These are phyloP conservation scores for Myrmecophaga tridactyla DNA, from an alignment of 2,113 vertebrate species.

Conservation along the genomic window DNA sequence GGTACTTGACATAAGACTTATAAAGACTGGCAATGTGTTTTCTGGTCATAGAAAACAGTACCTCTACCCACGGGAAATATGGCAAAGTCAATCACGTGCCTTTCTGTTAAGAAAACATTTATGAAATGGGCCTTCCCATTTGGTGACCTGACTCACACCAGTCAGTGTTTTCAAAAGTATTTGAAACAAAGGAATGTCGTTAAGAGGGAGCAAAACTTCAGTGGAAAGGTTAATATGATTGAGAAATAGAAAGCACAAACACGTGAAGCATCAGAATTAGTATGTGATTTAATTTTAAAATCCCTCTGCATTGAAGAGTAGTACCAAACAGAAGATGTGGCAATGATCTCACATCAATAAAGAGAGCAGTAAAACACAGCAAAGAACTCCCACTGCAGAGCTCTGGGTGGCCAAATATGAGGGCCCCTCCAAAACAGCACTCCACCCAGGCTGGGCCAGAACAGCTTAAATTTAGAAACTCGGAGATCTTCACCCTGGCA, in stretches of 20 bases:
- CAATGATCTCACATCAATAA: neutral
- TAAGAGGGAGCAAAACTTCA: neutral
- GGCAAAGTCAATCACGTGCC: conserved; percentile 9
- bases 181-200: conserved; percentile 4
- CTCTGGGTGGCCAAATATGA: neutral
- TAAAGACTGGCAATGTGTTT: conserved; percentile 8
- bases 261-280: neutral
- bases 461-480: neutral
- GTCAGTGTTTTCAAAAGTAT: conserved; percentile 9
- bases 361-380: neutral
- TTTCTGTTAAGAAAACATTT: neutral
- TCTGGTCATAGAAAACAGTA: conserved; percentile 8
- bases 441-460: neutral
- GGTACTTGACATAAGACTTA: conserved; percentile 17
- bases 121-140: neutral
- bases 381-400: neutral
- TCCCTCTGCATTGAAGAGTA: neutral
- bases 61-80: neutral
- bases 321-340: neutral
- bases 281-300: neutral
- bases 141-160: neutral
- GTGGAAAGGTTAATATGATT: neutral
- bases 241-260: neutral
- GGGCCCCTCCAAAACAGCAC: neutral
- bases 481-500: neutral